Percentiles rank a stretch among this genome's conserved stretches.
Evolutionary conservation across 2,888 invertebrate genomes (phyloP).

Genomic region (Idaea straminata): DNA sequence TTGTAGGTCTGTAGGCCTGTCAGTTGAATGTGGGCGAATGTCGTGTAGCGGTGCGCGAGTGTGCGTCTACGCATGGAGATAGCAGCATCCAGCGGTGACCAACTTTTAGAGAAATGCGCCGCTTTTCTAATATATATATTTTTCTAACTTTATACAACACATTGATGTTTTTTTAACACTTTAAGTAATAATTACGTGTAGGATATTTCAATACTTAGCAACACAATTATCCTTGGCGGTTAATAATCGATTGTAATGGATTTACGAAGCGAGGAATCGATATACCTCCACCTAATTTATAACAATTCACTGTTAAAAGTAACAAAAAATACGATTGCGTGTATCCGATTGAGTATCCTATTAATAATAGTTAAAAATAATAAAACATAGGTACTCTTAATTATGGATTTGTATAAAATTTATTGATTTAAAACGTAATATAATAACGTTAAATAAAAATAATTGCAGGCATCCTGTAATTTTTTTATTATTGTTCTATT

Average conservation of each 20-base stretch:
- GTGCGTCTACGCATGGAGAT: slow-evolving; percentile 76
- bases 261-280: slow-evolving; percentile 19
- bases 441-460: background rate
- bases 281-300: slow-evolving; percentile 14
- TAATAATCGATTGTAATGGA: slow-evolving; percentile 9
- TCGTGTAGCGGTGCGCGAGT: slow-evolving; percentile 39
- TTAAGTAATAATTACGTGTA: background rate
- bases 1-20: slow-evolving; percentile 78
- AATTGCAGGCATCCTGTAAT: background rate
- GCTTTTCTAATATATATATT: slow-evolving; percentile 30
- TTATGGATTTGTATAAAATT: slow-evolving; percentile 23
- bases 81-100: slow-evolving; percentile 56
- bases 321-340: slow-evolving; percentile 32
- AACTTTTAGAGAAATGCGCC: slow-evolving; percentile 71
- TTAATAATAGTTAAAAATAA: slow-evolving; percentile 8
- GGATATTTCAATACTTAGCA: background rate
- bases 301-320: slow-evolving; percentile 18
- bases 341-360: slow-evolving; percentile 45
- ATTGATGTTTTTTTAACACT: background rate
- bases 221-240: background rate
- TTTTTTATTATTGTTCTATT: background rate
- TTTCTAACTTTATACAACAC: background rate
- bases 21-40: slow-evolving; percentile 51
- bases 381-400: slow-evolving; percentile 21
- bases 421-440: background rate